A percentile compares a stretch with the other conserved stretches of the same genome.
These are phyloP conservation scores for Hemiscyllium ocellatum DNA, from an alignment of 2,113 vertebrate genomes.

Conservation along the genomic window DNA sequence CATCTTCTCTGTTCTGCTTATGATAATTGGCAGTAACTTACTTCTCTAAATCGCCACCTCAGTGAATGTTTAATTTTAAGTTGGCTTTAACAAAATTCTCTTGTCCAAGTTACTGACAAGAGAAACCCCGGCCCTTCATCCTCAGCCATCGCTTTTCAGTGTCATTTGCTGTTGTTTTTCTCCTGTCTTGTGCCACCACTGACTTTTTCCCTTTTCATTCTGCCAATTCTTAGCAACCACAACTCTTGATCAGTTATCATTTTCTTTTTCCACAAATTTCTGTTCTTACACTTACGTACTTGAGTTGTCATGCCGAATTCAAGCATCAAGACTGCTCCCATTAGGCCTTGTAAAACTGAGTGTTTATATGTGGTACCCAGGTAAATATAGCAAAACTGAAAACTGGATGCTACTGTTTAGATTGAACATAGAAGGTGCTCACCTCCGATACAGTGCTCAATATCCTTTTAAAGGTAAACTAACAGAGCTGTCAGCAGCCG, in stretches of 20 bases:
- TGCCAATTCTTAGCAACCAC: neutral
- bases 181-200: neutral
- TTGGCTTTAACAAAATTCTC: neutral
- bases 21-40: neutral
- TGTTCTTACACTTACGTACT: neutral
- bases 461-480: neutral
- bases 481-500: neutral
- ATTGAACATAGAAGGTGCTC: neutral
- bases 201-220: neutral
- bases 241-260: no score
- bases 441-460: neutral
- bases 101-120: neutral
- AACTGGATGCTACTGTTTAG: neutral
- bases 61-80: neutral
- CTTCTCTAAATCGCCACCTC: neutral
- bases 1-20: neutral
- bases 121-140: neutral
- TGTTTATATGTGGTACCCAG: neutral
- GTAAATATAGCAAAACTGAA: neutral
- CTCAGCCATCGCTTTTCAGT: neutral
- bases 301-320: neutral
- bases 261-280: neutral
- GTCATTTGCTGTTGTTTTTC: neutral
- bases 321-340: neutral
- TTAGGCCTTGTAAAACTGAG: neutral